phyloP scores from a whole-genome alignment of 2,888 invertebrate genomes.

The Trypoxylon attenuatum region DNA sequence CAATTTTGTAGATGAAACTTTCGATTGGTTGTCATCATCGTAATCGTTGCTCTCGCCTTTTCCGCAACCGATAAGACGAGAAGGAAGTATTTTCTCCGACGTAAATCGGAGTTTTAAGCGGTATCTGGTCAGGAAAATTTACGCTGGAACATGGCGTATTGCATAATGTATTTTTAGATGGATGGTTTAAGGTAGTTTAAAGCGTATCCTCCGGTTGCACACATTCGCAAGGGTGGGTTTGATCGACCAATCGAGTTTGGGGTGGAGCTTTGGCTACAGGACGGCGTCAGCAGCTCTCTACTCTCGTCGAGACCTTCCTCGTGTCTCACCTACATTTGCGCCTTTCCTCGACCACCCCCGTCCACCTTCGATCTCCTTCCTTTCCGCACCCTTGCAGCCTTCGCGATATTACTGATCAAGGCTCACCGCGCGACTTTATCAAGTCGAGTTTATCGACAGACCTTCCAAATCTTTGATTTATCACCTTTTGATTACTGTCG shows the following conservation, averaged over 20 bases:
- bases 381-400: slow-evolving; percentile 39
- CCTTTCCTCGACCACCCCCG: slow-evolving; percentile 31
- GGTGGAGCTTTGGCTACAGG: slow-evolving; percentile 67
- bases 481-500: too few species aligned
- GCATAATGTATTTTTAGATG: slow-evolving; percentile 42
- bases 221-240: slow-evolving; percentile 66
- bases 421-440: too few species aligned
- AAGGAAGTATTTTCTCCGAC: slow-evolving; percentile 12
- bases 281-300: slow-evolving; percentile 70
- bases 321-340: slow-evolving; percentile 64
- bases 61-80: too few species aligned
- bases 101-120: slow-evolving; percentile 4
- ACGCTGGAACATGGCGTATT: slow-evolving; percentile 31
- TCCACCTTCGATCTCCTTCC: slow-evolving; percentile 26
- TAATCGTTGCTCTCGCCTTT: too few species aligned
- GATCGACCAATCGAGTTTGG: slow-evolving; percentile 69
- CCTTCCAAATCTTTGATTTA: too few species aligned
- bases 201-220: slow-evolving; percentile 53
- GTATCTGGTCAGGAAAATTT: slow-evolving; percentile 5
- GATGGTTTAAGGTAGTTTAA: slow-evolving; percentile 57
- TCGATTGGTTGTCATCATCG: too few species aligned
- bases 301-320: slow-evolving; percentile 58
- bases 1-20: too few species aligned
- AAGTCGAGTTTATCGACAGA: too few species aligned
- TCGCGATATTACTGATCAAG: too few species aligned